phyloP scores from a whole-genome alignment of 2,888 invertebrate genomes.

The Stomorhina lunata region DNA sequence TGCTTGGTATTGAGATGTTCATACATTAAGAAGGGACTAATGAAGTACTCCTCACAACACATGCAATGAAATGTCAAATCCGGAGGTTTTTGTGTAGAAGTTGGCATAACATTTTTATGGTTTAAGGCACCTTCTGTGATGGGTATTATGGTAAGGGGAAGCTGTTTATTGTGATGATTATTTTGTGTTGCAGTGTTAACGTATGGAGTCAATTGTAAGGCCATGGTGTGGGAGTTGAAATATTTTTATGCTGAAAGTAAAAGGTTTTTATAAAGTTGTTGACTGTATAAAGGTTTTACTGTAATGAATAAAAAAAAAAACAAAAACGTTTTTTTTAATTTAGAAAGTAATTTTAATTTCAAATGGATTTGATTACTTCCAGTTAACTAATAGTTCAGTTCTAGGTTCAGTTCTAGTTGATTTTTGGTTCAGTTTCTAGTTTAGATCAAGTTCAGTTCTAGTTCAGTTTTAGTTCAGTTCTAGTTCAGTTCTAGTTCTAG shows the following conservation, averaged over 20 bases:
- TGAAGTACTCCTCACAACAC: constrained; percentile 77
- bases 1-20: constrained; percentile 78
- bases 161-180: constrained; percentile 34
- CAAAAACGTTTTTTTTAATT: no score
- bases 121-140: constrained; percentile 69
- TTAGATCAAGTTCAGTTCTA: no score
- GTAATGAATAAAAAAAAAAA: no score
- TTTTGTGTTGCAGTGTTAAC: neutral
- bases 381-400: no score
- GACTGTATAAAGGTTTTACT: no score
- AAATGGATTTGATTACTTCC: no score
- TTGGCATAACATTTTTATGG: constrained; percentile 12
- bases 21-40: constrained; percentile 76
- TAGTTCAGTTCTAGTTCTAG: no score
- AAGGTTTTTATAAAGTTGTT: neutral
- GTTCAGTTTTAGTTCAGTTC: no score
- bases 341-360: no score
- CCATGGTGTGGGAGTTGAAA: constrained; percentile 35
- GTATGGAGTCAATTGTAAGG: constrained; percentile 56
- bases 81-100: constrained; percentile 72
- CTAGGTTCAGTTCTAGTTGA: no score
- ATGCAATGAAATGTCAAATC: constrained; percentile 79
- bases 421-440: no score
- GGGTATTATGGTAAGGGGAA: constrained; percentile 77
- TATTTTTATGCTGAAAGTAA: neutral